Base-by-base conservation (phyloP, 2,797 vertebrate species). In the Sebastes hubbsi region DNA sequence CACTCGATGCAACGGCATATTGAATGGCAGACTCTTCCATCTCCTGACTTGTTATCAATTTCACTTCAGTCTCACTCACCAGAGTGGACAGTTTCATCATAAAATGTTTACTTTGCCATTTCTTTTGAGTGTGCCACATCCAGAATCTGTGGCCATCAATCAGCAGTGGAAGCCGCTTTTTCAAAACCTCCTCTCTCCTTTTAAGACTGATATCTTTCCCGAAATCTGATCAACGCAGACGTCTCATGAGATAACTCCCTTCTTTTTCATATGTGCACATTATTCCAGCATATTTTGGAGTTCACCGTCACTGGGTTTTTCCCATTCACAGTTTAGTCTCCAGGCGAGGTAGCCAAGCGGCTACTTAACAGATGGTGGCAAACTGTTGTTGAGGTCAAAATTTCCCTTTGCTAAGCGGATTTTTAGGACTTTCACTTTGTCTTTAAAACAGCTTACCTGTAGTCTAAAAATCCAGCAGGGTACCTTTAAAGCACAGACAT, bases 361-460 rank as follows among this genome's bases (percentile, higher is more conserved):
- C 73, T 30, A 63, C 59, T 27, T 68, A 90, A 87, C 92, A 91
- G 88, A 91, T 92, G 92, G 90, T 72, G 82, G 10, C 52, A 54
- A n/a, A 54, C n/a, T 24, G 29, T 54, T 0, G 3, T 16, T 1
- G 10, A 3, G 14, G 9, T 70, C 32, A 70, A 27, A 8, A 13
- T 70, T 4, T 8, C 32, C 22, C 14, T 34, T 36, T 11, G 13
- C 2, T 2, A 2, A 16, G 14, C 3, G 20, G 30, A 56, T 69
- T 25, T 55, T 71, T 46, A 18, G 6, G 27, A 55, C 7, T 22
- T 56, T 65, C 12, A 20, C 60, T 8, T 5, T 65, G 34, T 42
- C 34, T 52, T 78, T 42, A 42, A 66, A 62, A 32, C 6, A n/a
- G 2, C 13, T 7, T 7, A 30, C 36, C 13, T 4, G 14, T 49